These are phyloP conservation scores for Telmatherina bonti DNA, from an alignment of 2,797 vertebrate genomes.

Conservation along the genomic window DNA sequence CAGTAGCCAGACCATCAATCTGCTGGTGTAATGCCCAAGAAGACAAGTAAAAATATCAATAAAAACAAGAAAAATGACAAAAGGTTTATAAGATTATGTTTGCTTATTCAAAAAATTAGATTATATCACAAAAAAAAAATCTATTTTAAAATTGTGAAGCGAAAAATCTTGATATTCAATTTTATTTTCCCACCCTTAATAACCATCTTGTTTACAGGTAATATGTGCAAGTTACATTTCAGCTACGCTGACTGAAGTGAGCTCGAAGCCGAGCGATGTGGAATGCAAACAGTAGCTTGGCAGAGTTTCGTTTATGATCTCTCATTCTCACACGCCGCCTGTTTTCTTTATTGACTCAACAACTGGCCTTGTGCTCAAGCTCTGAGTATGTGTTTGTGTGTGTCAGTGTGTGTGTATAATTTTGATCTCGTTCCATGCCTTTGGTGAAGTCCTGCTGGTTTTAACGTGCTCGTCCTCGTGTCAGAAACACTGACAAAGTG, in stretches of 20 bases:
- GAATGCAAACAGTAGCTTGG: conserved; percentile 78
- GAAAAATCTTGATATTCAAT: too few species aligned
- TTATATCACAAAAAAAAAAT: too few species aligned
- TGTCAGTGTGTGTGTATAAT: conserved; percentile 45
- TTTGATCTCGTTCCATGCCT: conserved; percentile 64
- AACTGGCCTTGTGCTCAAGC: conserved; percentile 62
- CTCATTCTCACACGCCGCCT: conserved; percentile 51
- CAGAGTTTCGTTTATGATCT: conserved; percentile 68
- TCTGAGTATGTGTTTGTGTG: conserved; percentile 14
- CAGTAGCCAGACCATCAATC: too few species aligned
- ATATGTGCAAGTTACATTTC: conserved; percentile 25
- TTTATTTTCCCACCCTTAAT: too few species aligned
- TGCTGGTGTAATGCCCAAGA: too few species aligned
- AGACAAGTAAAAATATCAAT: too few species aligned
- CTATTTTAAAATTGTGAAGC: too few species aligned
- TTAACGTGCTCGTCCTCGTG: conserved; percentile 60
- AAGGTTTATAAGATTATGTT: too few species aligned
- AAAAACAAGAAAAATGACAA: too few species aligned
- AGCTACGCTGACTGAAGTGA: conserved; percentile 29
- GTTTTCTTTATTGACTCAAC: conserved; percentile 76
- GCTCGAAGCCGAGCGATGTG: conserved; percentile 49
- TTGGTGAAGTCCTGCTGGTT: conserved; percentile 61
- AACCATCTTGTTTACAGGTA: background rate
- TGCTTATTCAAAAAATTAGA: too few species aligned
- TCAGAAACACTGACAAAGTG: conserved; percentile 65